Evolutionary conservation across 1,140 invertebrate species (phyloP).

Genomic region (Ceratoteleas bidentatus): DNA sequence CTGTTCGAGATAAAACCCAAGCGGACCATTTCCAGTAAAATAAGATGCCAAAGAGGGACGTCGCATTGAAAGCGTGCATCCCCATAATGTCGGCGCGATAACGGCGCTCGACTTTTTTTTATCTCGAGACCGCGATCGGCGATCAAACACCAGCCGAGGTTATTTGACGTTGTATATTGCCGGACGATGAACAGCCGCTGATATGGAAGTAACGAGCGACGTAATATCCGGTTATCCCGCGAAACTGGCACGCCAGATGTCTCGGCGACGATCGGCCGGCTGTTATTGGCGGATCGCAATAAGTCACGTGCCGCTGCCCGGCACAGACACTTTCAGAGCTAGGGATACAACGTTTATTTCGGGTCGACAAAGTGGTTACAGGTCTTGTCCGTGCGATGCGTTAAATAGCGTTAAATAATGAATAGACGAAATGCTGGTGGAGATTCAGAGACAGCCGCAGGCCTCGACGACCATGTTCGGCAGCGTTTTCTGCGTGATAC

Average conservation of each 20-base stretch:
- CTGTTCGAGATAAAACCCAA: too few relatives aligned
- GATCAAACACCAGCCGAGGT: background rate
- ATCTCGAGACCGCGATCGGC: constrained; percentile 1
- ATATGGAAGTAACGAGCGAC: background rate
- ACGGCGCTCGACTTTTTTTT: background rate
- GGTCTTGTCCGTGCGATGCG: background rate
- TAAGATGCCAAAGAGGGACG: background rate
- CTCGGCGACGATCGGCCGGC: background rate
- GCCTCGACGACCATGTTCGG: constrained; percentile 92
- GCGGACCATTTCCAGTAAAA: too few relatives aligned
- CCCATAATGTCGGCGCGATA: constrained; percentile 2
- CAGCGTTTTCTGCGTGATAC: constrained; percentile 87
- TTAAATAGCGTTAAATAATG: constrained; percentile 45
- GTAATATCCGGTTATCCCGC: background rate
- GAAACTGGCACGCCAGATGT: background rate
- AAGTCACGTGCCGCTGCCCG: too few relatives aligned
- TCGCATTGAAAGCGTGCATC: constrained; percentile 16
- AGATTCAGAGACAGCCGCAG: constrained; percentile 88
- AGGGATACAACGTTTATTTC: constrained; percentile 1
- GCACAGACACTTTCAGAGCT: too few relatives aligned
- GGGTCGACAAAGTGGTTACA: background rate
- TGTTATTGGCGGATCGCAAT: too few relatives aligned
- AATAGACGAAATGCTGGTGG: background rate
- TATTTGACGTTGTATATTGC: background rate
- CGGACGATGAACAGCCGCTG: background rate